Evolutionary conservation across 2,113 vertebrate species (phyloP).

Genomic region (Podarcis raffonei): DNA sequence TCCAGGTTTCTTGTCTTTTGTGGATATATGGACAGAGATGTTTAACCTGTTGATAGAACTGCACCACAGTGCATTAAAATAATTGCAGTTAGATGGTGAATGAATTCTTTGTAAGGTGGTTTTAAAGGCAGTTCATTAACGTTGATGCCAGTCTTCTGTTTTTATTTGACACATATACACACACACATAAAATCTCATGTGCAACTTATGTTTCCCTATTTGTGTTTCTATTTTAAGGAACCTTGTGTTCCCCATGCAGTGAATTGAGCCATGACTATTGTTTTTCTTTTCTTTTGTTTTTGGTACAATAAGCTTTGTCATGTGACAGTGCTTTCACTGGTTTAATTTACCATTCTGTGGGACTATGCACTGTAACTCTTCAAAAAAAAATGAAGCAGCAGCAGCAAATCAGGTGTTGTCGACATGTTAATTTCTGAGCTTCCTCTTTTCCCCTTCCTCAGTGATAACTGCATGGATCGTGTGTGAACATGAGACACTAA

Average conservation of each 20-base stretch:
- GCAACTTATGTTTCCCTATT: neutral
- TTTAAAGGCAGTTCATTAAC: neutral
- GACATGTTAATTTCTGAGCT: slow-evolving; percentile 41
- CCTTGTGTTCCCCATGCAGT: neutral
- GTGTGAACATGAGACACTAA: slow-evolving; percentile 71
- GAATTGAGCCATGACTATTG: neutral
- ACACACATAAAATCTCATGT: neutral
- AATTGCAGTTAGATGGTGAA: neutral
- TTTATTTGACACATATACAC: neutral
- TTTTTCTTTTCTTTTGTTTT: neutral
- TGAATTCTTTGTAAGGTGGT: neutral
- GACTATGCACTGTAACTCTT: slow-evolving; percentile 3
- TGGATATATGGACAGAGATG: neutral
- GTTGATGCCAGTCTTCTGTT: neutral
- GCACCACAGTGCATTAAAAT: neutral
- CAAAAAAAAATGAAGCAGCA: neutral
- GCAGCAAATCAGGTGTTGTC: slow-evolving; percentile 27
- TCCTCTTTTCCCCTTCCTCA: slow-evolving; percentile 28
- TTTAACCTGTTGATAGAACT: neutral
- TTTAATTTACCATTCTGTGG: slow-evolving; percentile 66
- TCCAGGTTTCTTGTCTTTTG: neutral
- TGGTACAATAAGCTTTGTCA: neutral
- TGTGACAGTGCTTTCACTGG: slow-evolving; percentile 21
- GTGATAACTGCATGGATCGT: slow-evolving; percentile 46
- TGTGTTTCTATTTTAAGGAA: neutral